These are phyloP conservation scores for Taenaris catops DNA, from an alignment of 2,888 invertebrate genomes.

Conservation along the genomic window DNA sequence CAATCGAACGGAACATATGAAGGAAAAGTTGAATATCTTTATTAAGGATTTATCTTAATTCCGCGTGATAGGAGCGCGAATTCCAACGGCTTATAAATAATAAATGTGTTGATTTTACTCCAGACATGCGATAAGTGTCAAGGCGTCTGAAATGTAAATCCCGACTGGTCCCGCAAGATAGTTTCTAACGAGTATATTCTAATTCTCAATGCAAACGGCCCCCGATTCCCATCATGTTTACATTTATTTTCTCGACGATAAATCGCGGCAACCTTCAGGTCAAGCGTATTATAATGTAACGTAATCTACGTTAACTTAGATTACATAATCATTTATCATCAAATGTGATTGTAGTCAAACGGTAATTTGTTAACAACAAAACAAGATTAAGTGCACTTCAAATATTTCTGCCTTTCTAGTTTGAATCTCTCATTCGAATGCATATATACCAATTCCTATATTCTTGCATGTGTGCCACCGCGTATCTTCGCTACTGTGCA, in stretches of 20 bases:
- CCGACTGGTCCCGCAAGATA: conserved; percentile 14
- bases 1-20: conserved; percentile 2
- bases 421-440: not conserved
- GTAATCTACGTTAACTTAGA: no score
- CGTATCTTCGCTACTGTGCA: conserved; percentile 59
- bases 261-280: conserved; percentile 62
- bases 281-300: conserved; percentile 56
- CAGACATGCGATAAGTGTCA: conserved; percentile 21
- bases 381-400: no score
- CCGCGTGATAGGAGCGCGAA: conserved; percentile 20
- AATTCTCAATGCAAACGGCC: conserved; percentile 46
- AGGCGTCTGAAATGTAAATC: conserved; percentile 25
- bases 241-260: conserved; percentile 58
- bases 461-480: conserved; percentile 30
- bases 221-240: conserved; percentile 47
- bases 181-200: conserved; percentile 27
- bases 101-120: conserved; percentile 25
- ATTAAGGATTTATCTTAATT: conserved; percentile 20
- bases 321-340: no score
- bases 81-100: conserved; percentile 22
- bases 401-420: no score
- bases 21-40: conserved; percentile 6
- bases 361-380: no score
- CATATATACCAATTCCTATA: conserved; percentile 3
- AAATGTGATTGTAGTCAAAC: no score